These are phyloP conservation scores for Bergia puertoricense DNA, from an alignment of 92 coral and sea anemone species.

Conservation along the genomic window DNA sequence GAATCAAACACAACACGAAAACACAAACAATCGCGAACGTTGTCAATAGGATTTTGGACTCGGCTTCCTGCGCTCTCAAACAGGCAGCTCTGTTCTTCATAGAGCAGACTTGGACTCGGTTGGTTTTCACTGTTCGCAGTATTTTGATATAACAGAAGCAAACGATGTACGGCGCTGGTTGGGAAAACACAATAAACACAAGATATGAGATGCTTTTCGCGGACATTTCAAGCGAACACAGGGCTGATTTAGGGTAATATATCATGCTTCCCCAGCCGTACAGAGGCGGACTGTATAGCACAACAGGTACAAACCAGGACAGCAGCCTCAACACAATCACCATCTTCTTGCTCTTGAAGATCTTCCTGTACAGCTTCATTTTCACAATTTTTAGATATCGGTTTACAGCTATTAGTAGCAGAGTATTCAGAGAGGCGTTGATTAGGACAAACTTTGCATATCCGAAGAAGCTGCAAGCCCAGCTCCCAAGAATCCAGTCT, in stretches of 20 bases:
- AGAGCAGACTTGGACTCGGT: conserved; percentile 64
- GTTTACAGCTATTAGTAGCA: conserved; percentile 54
- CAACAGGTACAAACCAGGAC: conserved; percentile 53
- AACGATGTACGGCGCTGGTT: conserved; percentile 64
- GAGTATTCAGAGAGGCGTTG: conserved; percentile 55
- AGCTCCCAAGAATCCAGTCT: conserved; percentile 54
- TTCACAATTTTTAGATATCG: conserved; percentile 65
- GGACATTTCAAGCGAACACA: conserved; percentile 59
- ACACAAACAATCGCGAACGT: conserved; percentile 74
- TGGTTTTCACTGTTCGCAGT: conserved; percentile 43
- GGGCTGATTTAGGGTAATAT: conserved; percentile 44
- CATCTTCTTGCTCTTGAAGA: conserved; percentile 38
- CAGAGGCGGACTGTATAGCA: conserved; percentile 52
- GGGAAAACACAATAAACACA: conserved; percentile 41
- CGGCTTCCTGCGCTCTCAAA: conserved; percentile 41
- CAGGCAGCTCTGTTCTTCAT: conserved; percentile 58
- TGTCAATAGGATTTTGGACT: conserved; percentile 51
- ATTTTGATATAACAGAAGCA: conserved; percentile 62
- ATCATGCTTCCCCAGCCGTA: conserved; percentile 56
- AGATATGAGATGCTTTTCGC: conserved; percentile 33
- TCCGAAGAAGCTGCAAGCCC: conserved; percentile 47
- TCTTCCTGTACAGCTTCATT: conserved; percentile 44
- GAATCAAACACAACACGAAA: conserved; percentile 63
- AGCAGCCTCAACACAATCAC: conserved; percentile 21
- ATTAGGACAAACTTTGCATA: conserved; percentile 47